Percentiles rank a stretch among this genome's conserved stretches.
Evolutionary conservation across 1,140 invertebrate species (phyloP).

Genomic region (Polypedilum vanderplanki): DNA sequence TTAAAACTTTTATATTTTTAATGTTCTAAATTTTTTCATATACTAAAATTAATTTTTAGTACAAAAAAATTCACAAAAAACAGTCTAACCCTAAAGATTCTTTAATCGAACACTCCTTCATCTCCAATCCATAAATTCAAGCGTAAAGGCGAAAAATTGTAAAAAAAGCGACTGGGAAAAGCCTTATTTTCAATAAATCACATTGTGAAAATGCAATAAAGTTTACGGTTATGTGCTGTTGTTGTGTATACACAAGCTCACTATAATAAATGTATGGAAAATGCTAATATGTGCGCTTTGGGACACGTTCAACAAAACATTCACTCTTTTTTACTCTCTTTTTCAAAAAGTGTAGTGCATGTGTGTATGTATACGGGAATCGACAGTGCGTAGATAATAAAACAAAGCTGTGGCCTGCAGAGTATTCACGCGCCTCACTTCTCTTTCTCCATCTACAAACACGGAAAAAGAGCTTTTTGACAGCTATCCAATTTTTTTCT

Average conservation of each 20-base stretch:
- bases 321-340: not conserved
- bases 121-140: no score
- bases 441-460: no score
- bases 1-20: no score
- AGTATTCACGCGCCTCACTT: not conserved
- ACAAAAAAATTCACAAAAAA: not conserved
- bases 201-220: constrained; percentile 27
- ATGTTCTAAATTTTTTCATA: not conserved
- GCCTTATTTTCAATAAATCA: constrained; percentile 21
- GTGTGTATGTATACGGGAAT: not conserved
- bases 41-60: not conserved
- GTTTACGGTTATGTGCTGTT: constrained; percentile 5
- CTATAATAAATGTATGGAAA: constrained; percentile 11
- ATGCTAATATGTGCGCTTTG: constrained; percentile 25
- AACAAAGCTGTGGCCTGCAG: constrained; percentile 16
- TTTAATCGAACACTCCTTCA: no score
- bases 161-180: constrained; percentile 2
- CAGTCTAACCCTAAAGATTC: no score
- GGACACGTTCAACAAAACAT: not conserved
- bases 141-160: not conserved
- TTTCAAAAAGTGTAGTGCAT: not conserved
- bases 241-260: not conserved
- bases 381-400: constrained; percentile 15
- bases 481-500: not conserved
- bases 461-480: not conserved